Conservation (phyloP, 2,113 vertebrate species). For the Grammomys surdaster region DNA sequence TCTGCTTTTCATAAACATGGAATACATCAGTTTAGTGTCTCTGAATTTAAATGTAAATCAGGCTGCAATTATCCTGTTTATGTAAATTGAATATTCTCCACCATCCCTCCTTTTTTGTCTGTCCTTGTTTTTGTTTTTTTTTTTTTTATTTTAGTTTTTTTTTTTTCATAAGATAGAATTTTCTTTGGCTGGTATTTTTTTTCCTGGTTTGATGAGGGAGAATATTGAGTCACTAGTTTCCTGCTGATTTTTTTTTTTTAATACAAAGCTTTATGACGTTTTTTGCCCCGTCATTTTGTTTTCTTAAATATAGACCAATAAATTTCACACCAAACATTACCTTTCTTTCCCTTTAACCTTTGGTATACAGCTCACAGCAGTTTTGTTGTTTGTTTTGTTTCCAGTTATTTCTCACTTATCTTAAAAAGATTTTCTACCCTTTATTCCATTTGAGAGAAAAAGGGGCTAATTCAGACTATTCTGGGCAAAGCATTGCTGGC, state of each 20-base stretch:
- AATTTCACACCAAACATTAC: not conserved
- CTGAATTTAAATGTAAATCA: conserved; percentile 53
- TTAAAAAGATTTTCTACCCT: conserved; percentile 37
- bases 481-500: not conserved
- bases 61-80: conserved; percentile 32
- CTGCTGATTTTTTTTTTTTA: not conserved
- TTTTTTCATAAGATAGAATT: not conserved
- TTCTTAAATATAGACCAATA: not conserved
- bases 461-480: conserved; percentile 14
- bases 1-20: not conserved
- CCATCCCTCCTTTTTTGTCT: not conserved
- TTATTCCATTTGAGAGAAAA: conserved; percentile 34
- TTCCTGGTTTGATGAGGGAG: not conserved
- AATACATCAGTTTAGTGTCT: not conserved
- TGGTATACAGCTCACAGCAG: not conserved
- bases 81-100: not conserved
- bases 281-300: not conserved
- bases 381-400: not conserved
- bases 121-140: not conserved
- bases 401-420: conserved; percentile 6
- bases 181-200: not conserved
- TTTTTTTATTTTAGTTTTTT: not conserved
- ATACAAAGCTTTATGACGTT: not conserved
- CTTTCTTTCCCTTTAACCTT: not conserved
- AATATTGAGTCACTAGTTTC: not conserved